Base-by-base conservation (phyloP, 35 echinoderm and acorn worm species). In the Stichopus chloronotus region DNA sequence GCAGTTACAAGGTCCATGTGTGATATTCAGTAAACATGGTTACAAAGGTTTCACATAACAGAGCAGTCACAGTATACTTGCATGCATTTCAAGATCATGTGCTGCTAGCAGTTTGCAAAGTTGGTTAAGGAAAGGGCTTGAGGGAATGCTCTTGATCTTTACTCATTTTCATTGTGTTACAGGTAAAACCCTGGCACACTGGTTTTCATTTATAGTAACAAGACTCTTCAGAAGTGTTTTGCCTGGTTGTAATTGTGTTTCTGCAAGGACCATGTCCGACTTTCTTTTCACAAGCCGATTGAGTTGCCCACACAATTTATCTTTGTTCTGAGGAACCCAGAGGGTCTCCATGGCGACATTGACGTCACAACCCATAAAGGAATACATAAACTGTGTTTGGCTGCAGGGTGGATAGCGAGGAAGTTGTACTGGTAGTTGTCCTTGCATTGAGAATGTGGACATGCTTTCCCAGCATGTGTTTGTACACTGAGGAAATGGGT, bases 281-380 rank as follows among this genome's bases (percentile, higher is more conserved):
- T 19, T 17, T 65, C 11, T 65, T 65, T 11, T 65, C 5, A 65
- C 61, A 65, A 65, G 61, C 17, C 17, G 43, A 83, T 43, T 83
- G 17, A 83, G 7, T 56, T 83, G 80, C 55, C 80, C 80, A 83
- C 16, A 16, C 14, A 19, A 83, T 83, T 83, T 55, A 83, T 83
- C 80, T 56, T 56, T 55, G 43, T 83, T 56, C 80, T 83, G 52
- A 12, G 52, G 55, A 56, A 14, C 80, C 80, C 55, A 55, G 80
- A 56, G 80, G 80, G 80, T 83, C 21, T 9, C 55, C 80, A 55
- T 83, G 80, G 53, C 80, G 55, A 83, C 80, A 83, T 83, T 83
- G 80, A 83, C 53, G 80, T 83, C 80, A 83, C 25, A 43, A n/a
- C 80, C 80, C 13, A 55, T 83, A 83, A 83, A 83, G 80, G 55